phyloP scores from a whole-genome alignment of 2,888 invertebrate species.

The Baronia brevicornis region DNA sequence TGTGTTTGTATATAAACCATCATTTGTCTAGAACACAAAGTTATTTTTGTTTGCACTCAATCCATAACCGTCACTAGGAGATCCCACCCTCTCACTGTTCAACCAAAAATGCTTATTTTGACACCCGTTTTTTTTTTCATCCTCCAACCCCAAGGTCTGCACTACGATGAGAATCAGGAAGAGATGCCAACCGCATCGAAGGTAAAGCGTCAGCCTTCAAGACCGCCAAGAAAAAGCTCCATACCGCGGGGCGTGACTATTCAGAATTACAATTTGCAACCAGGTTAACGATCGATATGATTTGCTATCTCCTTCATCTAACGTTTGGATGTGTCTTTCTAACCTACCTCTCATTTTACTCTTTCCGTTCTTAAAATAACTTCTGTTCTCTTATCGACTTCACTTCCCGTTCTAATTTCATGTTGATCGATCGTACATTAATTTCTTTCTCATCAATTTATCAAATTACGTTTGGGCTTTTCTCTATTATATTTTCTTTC shows the following conservation, averaged over 20 bases:
- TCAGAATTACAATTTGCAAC: slow-evolving; percentile 56
- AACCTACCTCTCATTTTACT: slow-evolving; percentile 3
- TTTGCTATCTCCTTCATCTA: slow-evolving; percentile 13
- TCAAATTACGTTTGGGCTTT: no score
- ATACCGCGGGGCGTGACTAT: slow-evolving; percentile 73
- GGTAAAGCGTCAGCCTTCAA: slow-evolving; percentile 75
- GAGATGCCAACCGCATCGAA: slow-evolving; percentile 48
- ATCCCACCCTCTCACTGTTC: slow-evolving; percentile 6
- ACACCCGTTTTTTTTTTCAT: slow-evolving; percentile 13
- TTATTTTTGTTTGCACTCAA: slow-evolving; percentile 20
- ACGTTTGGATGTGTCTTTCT: not conserved
- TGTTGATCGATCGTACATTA: no score
- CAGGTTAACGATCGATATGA: slow-evolving; percentile 36
- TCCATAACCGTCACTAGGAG: slow-evolving; percentile 15
- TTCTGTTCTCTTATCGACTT: not conserved
- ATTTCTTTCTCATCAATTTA: no score
- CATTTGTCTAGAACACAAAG: no score
- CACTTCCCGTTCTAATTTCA: no score
- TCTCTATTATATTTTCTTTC: no score
- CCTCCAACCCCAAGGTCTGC: slow-evolving; percentile 77
- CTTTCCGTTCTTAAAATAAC: slow-evolving; percentile 4
- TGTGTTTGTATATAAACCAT: no score
- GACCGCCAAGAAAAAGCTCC: slow-evolving; percentile 86
- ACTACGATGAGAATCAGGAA: slow-evolving; percentile 86
- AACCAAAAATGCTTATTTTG: slow-evolving; percentile 16